These are phyloP conservation scores for Willisornis vidua DNA, from an alignment of 2,113 vertebrate species.

Conservation along the genomic window DNA sequence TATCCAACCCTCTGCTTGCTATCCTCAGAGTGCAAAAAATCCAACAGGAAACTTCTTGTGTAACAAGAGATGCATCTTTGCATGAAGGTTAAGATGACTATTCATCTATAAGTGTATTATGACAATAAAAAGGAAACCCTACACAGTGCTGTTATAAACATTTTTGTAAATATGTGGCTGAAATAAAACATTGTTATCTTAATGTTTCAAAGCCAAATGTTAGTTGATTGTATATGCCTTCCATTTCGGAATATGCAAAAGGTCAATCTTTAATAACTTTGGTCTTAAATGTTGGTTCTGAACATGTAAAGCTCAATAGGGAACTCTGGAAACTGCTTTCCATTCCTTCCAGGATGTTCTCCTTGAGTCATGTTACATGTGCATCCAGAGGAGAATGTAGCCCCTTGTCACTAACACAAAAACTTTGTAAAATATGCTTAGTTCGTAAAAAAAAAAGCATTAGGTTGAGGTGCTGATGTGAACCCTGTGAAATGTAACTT, in stretches of 20 bases:
- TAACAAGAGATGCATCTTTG: conserved; percentile 55
- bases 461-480: conserved; percentile 43
- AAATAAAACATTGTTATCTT: conserved; percentile 73
- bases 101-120: conserved; percentile 60
- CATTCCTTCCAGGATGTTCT: conserved; percentile 19
- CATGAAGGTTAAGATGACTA: conserved; percentile 63
- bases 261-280: conserved; percentile 40
- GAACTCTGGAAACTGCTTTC: conserved; percentile 2
- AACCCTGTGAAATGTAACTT: conserved; percentile 18
- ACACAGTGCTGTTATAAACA: conserved; percentile 31
- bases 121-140: conserved; percentile 41
- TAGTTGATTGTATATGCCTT: conserved; percentile 62
- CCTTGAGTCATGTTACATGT: not conserved
- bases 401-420: not conserved
- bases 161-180: conserved; percentile 65
- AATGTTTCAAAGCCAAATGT: conserved; percentile 73
- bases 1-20: conserved; percentile 16
- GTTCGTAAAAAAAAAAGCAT: conserved; percentile 4
- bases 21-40: not conserved
- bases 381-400: conserved; percentile 22
- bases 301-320: not conserved
- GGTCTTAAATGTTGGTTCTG: conserved; percentile 24
- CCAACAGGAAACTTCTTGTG: conserved; percentile 22
- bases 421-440: not conserved
- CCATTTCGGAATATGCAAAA: conserved; percentile 43